phyloP scores from a whole-genome alignment of 2,113 vertebrate species.

The Chlorodrepanis virens region DNA sequence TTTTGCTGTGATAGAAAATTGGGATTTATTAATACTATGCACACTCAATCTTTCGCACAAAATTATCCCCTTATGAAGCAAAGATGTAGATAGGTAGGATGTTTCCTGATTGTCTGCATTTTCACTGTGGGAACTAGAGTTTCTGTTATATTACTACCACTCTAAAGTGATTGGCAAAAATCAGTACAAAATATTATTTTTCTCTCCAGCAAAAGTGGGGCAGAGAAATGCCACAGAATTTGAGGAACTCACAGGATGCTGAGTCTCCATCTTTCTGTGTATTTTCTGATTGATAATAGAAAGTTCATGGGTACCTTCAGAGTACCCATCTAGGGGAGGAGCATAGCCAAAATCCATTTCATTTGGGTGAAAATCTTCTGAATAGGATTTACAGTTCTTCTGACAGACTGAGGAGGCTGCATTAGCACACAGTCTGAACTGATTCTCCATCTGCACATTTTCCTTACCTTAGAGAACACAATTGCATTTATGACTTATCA shows the following conservation, averaged over 20 bases:
- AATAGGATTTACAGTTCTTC: conserved; percentile 28
- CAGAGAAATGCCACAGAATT: not conserved
- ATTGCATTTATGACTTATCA: not conserved
- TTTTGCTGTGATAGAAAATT: not conserved
- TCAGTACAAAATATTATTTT: not conserved
- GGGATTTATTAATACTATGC: not conserved
- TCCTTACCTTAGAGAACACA: not conserved
- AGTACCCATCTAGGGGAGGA: not conserved
- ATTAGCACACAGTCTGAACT: not conserved
- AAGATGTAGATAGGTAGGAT: not conserved
- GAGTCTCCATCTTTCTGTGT: not conserved
- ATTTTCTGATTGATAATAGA: conserved; percentile 12
- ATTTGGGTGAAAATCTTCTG: conserved; percentile 3
- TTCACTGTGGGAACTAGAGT: not conserved
- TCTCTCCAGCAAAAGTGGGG: not conserved
- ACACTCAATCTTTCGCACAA: not conserved
- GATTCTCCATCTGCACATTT: not conserved
- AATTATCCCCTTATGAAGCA: not conserved
- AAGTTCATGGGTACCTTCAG: conserved; percentile 1
- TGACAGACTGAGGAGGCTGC: not conserved
- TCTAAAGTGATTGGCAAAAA: not conserved
- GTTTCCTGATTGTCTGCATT: not conserved
- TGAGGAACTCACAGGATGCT: not conserved
- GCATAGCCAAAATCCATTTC: conserved; percentile 16
- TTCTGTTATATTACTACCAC: not conserved